Percentiles rank a stretch among this genome's conserved stretches.
These are phyloP conservation scores for Tupiocoris notatus DNA, from an alignment of 2,888 invertebrate species.

Conservation along the genomic window DNA sequence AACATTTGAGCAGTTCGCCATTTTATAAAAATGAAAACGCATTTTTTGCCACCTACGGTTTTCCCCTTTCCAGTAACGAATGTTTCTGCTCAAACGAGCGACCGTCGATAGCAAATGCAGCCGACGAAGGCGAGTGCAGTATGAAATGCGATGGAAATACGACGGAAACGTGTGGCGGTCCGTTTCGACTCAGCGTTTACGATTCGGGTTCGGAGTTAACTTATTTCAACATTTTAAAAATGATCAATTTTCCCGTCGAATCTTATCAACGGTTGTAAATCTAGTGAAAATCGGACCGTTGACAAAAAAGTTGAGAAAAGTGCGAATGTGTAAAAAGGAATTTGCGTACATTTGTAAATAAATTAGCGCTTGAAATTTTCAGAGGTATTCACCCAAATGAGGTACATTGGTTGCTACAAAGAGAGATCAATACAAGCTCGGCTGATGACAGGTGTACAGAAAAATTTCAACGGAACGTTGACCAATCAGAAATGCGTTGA, in stretches of 20 bases:
- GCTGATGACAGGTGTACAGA: slow-evolving; percentile 45
- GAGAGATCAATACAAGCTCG: slow-evolving; percentile 45
- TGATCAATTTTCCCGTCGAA: too few species aligned
- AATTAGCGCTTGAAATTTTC: too few species aligned
- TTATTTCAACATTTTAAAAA: too few species aligned
- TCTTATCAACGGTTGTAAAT: too few species aligned
- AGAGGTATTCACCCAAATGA: too few species aligned
- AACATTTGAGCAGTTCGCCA: too few species aligned
- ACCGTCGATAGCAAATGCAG: slow-evolving; percentile 30
- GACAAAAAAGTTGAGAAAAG: too few species aligned
- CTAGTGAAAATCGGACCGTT: too few species aligned
- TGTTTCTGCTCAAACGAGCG: slow-evolving; percentile 44
- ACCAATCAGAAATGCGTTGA: slow-evolving; percentile 48
- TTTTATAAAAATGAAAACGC: too few species aligned
- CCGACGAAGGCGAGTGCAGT: slow-evolving; percentile 38
- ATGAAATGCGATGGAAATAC: slow-evolving; percentile 40
- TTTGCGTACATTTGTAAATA: too few species aligned
- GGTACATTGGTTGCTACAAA: slow-evolving; percentile 47
- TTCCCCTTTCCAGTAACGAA: slow-evolving; percentile 43
- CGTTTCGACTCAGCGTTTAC: slow-evolving; percentile 38
- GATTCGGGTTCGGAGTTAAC: slow-evolving; percentile 32
- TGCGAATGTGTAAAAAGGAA: too few species aligned
- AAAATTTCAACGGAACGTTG: slow-evolving; percentile 44
- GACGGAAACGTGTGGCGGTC: slow-evolving; percentile 40
- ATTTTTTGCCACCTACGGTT: too few species aligned